phyloP scores from a whole-genome alignment of 2,888 invertebrate genomes.

The Nomada fucata region DNA sequence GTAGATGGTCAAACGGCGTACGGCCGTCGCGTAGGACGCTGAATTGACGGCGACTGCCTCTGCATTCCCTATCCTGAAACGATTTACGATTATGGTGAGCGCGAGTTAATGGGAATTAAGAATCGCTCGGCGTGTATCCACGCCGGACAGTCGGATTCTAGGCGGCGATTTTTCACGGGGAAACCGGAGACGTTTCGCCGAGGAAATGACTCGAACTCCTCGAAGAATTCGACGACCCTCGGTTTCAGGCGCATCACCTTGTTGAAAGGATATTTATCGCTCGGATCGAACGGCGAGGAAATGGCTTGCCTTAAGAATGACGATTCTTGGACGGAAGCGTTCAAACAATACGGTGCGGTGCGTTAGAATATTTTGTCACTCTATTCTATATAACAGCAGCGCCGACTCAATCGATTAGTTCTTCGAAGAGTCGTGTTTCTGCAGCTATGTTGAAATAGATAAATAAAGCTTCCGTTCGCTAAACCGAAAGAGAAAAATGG shows the following conservation, averaged over 20 bases:
- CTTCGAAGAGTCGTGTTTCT: too few relatives aligned
- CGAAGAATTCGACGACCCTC: not conserved
- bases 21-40: conserved; percentile 66
- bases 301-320: not conserved
- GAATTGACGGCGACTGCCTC: conserved; percentile 66
- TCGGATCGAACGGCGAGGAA: not conserved
- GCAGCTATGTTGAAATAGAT: too few relatives aligned
- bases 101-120: conserved; percentile 68
- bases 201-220: conserved; percentile 24
- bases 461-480: not conserved
- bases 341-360: not conserved
- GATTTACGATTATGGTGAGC: conserved; percentile 73
- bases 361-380: not conserved
- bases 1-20: conserved; percentile 16
- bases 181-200: conserved; percentile 20
- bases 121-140: conserved; percentile 39
- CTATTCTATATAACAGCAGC: too few relatives aligned
- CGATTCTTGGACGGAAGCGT: not conserved
- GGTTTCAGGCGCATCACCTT: not conserved
- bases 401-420: too few relatives aligned
- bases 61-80: conserved; percentile 33
- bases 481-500: not conserved
- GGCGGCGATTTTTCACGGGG: conserved; percentile 22
- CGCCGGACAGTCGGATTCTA: conserved; percentile 12
- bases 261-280: conserved; percentile 1